These are phyloP conservation scores for Volucella inflata DNA, from an alignment of 2,888 invertebrate species.

Conservation along the genomic window DNA sequence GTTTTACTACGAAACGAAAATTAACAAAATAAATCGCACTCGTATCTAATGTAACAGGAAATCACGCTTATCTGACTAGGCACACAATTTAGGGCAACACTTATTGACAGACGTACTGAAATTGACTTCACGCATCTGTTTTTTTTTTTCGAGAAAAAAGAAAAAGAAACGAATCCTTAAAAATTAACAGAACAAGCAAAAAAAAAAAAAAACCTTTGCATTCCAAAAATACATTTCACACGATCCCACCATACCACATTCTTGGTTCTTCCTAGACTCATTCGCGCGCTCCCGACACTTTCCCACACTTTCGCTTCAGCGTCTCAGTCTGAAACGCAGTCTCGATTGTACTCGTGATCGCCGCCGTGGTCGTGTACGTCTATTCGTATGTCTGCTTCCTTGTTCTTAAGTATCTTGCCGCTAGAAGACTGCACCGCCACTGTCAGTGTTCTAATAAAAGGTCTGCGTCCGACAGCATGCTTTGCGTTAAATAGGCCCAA, in stretches of 20 bases:
- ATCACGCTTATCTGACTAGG: conserved; percentile 11
- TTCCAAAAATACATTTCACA: conserved; percentile 70
- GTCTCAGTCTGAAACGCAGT: background rate
- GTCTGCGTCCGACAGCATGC: conserved; percentile 17
- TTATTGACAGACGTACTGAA: conserved; percentile 6
- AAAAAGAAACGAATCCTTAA: conserved; percentile 38
- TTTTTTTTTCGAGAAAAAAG: background rate
- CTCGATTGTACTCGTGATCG: conserved; percentile 34
- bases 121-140: conserved; percentile 14
- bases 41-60: conserved; percentile 1
- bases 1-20: background rate
- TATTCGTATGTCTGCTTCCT: conserved; percentile 64
- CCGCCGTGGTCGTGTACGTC: conserved; percentile 38
- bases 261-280: conserved; percentile 47
- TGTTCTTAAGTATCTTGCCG: conserved; percentile 55
- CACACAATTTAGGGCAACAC: conserved; percentile 24
- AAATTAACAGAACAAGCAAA: background rate
- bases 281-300: conserved; percentile 63
- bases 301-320: conserved; percentile 73
- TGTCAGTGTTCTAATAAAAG: conserved; percentile 58
- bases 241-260: conserved; percentile 44
- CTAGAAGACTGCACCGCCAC: conserved; percentile 34
- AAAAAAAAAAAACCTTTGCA: conserved; percentile 41
- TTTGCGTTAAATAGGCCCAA: conserved; percentile 2
- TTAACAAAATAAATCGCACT: background rate